Evolutionary conservation across 2,888 invertebrate species (phyloP).

Genomic region (Dyspetes luteomarginatus): DNA sequence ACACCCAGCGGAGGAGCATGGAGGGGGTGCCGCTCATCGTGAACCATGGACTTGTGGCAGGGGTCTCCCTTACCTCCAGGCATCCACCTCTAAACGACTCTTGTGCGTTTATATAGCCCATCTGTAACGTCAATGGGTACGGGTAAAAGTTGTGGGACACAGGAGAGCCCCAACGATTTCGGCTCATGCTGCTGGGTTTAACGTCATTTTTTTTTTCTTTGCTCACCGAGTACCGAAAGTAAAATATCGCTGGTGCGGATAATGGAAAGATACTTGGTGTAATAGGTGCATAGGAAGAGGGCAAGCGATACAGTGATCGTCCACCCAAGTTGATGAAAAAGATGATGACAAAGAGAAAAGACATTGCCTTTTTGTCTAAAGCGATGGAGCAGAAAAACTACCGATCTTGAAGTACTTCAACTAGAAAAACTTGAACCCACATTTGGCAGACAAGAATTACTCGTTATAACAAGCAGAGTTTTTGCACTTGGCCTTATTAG

Average conservation of each 20-base stretch:
- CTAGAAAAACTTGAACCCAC: too few species aligned
- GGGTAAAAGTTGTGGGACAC: constrained; percentile 67
- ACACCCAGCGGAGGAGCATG: constrained; percentile 34
- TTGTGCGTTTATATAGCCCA: constrained; percentile 70
- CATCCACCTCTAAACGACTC: constrained; percentile 73
- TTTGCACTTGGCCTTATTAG: too few species aligned
- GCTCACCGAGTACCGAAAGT: neutral
- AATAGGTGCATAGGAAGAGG: constrained; percentile 13
- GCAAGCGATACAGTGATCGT: neutral
- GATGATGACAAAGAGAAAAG: too few species aligned
- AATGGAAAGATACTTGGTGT: constrained; percentile 50
- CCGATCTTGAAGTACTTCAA: too few species aligned
- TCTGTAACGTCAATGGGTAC: constrained; percentile 71
- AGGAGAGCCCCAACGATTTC: constrained; percentile 31
- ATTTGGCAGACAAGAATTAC: too few species aligned
- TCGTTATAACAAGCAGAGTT: too few species aligned
- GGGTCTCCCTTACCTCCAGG: constrained; percentile 51
- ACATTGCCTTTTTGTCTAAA: too few species aligned
- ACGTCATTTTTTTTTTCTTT: constrained; percentile 59
- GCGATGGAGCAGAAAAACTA: too few species aligned
- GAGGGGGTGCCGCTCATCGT: constrained; percentile 3
- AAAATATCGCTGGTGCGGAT: constrained; percentile 47
- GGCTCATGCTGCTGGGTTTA: constrained; percentile 49
- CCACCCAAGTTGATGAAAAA: neutral
- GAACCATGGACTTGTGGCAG: constrained; percentile 19